Conservation (phyloP, 1,140 invertebrate species). For the Orchesella cincta region DNA sequence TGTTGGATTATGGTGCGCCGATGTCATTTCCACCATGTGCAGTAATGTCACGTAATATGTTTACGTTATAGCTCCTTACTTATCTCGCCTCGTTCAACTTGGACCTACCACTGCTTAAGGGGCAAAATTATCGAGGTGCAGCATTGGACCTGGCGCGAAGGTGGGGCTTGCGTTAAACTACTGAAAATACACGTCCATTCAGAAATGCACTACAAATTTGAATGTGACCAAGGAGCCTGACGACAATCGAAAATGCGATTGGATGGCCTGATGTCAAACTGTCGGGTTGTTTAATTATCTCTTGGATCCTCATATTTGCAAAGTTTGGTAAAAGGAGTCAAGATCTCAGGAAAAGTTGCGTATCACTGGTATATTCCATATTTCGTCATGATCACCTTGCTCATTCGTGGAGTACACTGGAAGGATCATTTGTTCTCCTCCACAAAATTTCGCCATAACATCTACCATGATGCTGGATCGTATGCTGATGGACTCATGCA, state of each 20-base stretch:
- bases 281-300: slow-evolving; percentile 69
- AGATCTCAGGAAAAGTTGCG: slow-evolving; percentile 62
- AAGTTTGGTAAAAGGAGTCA: slow-evolving; percentile 76
- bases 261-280: slow-evolving; percentile 75
- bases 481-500: slow-evolving; percentile 59
- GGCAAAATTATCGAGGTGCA: slow-evolving; percentile 53
- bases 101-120: slow-evolving; percentile 54
- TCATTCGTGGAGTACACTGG: slow-evolving; percentile 64
- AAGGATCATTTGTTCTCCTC: slow-evolving; percentile 63
- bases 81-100: slow-evolving; percentile 55
- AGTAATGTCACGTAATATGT: slow-evolving; percentile 53
- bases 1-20: slow-evolving; percentile 50
- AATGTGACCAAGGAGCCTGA: slow-evolving; percentile 64
- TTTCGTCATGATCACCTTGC: slow-evolving; percentile 65
- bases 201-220: slow-evolving; percentile 52
- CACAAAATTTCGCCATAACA: slow-evolving; percentile 60
- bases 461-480: slow-evolving; percentile 60
- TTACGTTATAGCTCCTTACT: slow-evolving; percentile 55
- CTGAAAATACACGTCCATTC: background rate
- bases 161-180: background rate
- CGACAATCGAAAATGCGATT: slow-evolving; percentile 69
- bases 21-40: background rate
- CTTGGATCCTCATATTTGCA: slow-evolving; percentile 75
- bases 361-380: slow-evolving; percentile 65
- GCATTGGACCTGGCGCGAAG: slow-evolving; percentile 49